Conservation (phyloP, 2,113 vertebrate genomes). For the Microcebus tavaratra region DNA sequence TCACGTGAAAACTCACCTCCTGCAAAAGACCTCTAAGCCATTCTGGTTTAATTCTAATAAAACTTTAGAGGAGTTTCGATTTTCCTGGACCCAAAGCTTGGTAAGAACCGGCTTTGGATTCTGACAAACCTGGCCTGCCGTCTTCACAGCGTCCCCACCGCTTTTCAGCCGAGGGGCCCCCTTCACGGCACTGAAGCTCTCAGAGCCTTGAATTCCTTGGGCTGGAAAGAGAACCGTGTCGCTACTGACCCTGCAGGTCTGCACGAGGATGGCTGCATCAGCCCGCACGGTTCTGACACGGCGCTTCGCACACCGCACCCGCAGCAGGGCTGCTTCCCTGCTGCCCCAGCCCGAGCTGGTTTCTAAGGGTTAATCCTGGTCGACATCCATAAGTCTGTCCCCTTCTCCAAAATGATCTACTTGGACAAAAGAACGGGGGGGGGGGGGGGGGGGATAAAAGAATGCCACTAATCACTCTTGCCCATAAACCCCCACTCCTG, state of each 20-base stretch:
- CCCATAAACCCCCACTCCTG: background rate
- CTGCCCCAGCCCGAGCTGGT: background rate
- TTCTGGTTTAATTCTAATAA: background rate
- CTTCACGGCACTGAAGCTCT: background rate
- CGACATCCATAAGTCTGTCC: background rate
- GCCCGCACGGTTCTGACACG: background rate
- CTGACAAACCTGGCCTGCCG: background rate
- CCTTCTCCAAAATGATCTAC: slow-evolving; percentile 9
- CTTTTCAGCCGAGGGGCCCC: background rate
- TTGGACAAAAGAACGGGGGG: background rate
- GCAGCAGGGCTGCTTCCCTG: background rate
- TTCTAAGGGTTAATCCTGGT: background rate
- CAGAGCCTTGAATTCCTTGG: background rate
- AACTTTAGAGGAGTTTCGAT: background rate
- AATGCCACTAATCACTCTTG: background rate
- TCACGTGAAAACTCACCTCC: background rate
- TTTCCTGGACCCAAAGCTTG: background rate
- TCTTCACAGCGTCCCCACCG: background rate
- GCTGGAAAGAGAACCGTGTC: background rate
- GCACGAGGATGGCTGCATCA: background rate
- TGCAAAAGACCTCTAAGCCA: background rate
- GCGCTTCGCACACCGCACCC: background rate
- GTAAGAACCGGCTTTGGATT: background rate
- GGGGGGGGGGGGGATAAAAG: rapidly evolving
- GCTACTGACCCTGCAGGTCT: background rate